phyloP scores from a whole-genome alignment of 2,888 invertebrate genomes.

The Teinopalpus imperialis region DNA sequence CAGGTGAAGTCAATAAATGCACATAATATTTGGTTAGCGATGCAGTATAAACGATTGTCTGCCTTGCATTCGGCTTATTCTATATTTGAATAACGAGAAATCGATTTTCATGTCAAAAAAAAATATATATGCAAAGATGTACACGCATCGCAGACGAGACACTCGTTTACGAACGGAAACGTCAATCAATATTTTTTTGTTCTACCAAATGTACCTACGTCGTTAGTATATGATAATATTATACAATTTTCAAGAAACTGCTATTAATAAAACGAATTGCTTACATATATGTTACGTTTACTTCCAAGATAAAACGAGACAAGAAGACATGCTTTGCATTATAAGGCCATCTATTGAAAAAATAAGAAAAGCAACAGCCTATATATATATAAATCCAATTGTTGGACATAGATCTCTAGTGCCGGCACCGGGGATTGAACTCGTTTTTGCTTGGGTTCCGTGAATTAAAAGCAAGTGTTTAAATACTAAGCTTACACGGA shows the following conservation, averaged over 20 bases:
- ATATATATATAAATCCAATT: too few species aligned
- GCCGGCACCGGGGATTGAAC: too few species aligned
- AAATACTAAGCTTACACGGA: too few species aligned
- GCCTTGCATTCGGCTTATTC: conserved; percentile 46
- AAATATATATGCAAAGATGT: conserved; percentile 18
- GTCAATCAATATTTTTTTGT: conserved; percentile 23
- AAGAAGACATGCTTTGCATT: too few species aligned
- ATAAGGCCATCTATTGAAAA: too few species aligned
- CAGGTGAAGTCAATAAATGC: conserved; percentile 70
- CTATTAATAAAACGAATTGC: neutral
- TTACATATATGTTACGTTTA: neutral
- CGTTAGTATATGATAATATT: conserved; percentile 18
- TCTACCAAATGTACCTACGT: neutral
- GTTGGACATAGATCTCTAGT: too few species aligned
- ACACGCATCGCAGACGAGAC: conserved; percentile 7
- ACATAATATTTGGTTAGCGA: conserved; percentile 74
- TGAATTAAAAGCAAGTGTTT: too few species aligned
- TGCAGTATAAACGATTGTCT: conserved; percentile 52
- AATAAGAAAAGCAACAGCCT: too few species aligned
- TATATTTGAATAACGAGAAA: conserved; percentile 67
- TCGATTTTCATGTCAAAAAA: conserved; percentile 37
- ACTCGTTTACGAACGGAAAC: conserved; percentile 13
- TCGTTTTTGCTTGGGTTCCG: too few species aligned
- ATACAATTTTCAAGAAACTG: conserved; percentile 7
- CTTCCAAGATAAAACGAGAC: neutral